These are phyloP conservation scores for Anolis sagrei DNA, from an alignment of 2,113 vertebrate genomes.

Conservation along the genomic window DNA sequence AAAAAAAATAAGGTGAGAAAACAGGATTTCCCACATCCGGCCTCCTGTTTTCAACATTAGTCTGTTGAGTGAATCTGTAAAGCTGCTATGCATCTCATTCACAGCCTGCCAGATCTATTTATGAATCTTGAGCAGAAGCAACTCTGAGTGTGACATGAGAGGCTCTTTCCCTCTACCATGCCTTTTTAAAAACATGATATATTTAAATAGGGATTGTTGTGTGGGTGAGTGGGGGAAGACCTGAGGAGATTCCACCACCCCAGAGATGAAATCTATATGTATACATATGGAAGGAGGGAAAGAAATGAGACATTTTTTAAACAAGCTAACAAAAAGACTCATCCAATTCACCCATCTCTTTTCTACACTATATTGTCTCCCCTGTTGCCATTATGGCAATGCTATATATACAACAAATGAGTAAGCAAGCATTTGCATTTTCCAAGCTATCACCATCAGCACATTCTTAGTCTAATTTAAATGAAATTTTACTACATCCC, in stretches of 20 bases:
- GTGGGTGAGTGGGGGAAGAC: not conserved
- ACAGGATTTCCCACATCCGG: conserved; percentile 57
- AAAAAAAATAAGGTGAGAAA: conserved; percentile 29
- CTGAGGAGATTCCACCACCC: too few relatives aligned
- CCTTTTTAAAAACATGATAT: not conserved
- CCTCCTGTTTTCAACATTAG: conserved; percentile 44
- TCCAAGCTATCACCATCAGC: conserved; percentile 56
- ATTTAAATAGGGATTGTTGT: not conserved
- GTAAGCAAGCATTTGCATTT: conserved; percentile 63
- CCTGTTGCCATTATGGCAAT: conserved; percentile 56
- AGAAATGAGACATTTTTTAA: not conserved
- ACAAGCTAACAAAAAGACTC: not conserved
- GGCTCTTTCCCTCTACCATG: not conserved
- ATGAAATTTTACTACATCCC: conserved; percentile 56
- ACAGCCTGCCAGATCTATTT: conserved; percentile 46
- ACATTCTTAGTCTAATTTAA: conserved; percentile 53
- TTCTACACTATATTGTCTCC: conserved; percentile 43
- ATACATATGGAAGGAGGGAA: too few relatives aligned
- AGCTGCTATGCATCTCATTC: conserved; percentile 45
- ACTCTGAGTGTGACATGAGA: conserved; percentile 40
- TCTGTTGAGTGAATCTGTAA: conserved; percentile 59
- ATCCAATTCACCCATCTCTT: not conserved
- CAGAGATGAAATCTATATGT: too few relatives aligned
- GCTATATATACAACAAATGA: not conserved
- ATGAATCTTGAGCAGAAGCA: conserved; percentile 49